phyloP scores from a whole-genome alignment of 1,140 invertebrate species.

The Ooceraea biroi region DNA sequence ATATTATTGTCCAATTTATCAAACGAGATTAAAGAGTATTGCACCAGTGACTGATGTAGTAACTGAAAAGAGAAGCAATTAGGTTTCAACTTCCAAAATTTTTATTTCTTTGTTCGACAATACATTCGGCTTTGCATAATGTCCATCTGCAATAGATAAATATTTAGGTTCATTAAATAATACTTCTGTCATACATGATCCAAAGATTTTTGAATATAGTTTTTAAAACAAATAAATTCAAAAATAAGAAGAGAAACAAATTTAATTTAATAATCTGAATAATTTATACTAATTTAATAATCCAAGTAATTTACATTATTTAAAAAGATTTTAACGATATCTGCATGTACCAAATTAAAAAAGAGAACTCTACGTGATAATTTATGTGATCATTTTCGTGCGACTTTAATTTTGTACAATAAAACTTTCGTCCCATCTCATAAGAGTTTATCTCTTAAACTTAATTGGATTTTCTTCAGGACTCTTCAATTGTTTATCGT shows the following conservation, averaged over 20 bases:
- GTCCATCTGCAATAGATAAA: background rate
- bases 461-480: slow-evolving; percentile 9
- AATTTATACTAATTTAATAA: too few relatives aligned
- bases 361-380: too few relatives aligned
- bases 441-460: background rate
- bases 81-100: slow-evolving; percentile 6
- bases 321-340: too few relatives aligned
- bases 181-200: background rate
- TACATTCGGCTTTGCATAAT: background rate
- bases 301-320: too few relatives aligned
- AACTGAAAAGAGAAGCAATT: slow-evolving; percentile 35
- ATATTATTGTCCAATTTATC: slow-evolving; percentile 52
- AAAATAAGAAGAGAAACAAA: background rate
- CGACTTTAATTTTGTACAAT: background rate
- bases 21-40: slow-evolving; percentile 36
- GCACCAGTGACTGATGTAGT: background rate
- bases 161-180: background rate
- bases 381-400: background rate
- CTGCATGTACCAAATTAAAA: too few relatives aligned
- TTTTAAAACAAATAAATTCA: background rate
- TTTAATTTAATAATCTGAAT: background rate
- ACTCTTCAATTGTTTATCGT: background rate
- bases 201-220: background rate
- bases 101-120: background rate
- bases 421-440: background rate